A percentile compares a stretch with the other conserved stretches of the same genome.
Evolutionary conservation across 2,888 invertebrate species (phyloP).

Genomic region (Brenthis ino): DNA sequence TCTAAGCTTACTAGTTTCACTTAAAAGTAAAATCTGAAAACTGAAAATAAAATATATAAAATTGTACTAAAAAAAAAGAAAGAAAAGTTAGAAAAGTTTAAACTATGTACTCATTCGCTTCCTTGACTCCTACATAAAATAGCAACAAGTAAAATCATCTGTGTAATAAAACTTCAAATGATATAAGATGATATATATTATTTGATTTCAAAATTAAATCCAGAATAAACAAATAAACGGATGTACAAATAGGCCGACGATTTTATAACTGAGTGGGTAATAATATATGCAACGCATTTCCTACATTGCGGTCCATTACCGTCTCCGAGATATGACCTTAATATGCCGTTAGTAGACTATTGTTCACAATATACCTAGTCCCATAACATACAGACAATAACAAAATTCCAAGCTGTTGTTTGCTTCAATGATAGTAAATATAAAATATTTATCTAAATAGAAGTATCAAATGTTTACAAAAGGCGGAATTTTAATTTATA

Average conservation of each 20-base stretch:
- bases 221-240: constrained; percentile 7
- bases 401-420: not conserved
- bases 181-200: not conserved
- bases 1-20: too few species aligned
- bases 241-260: not conserved
- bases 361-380: constrained; percentile 6
- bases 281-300: constrained; percentile 12
- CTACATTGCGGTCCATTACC: constrained; percentile 14
- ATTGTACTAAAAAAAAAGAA: too few species aligned
- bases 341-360: constrained; percentile 17
- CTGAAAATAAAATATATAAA: too few species aligned
- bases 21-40: too few species aligned
- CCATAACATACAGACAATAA: not conserved
- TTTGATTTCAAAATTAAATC: not conserved
- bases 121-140: too few species aligned
- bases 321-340: constrained; percentile 16
- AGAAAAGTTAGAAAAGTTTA: too few species aligned
- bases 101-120: too few species aligned
- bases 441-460: too few species aligned
- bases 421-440: not conserved
- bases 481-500: too few species aligned
- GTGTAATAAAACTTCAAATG: too few species aligned
- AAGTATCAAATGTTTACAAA: too few species aligned
- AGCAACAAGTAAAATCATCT: too few species aligned
- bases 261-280: constrained; percentile 11